Conservation (phyloP, 2,113 vertebrate species). For the Oriolus oriolus region DNA sequence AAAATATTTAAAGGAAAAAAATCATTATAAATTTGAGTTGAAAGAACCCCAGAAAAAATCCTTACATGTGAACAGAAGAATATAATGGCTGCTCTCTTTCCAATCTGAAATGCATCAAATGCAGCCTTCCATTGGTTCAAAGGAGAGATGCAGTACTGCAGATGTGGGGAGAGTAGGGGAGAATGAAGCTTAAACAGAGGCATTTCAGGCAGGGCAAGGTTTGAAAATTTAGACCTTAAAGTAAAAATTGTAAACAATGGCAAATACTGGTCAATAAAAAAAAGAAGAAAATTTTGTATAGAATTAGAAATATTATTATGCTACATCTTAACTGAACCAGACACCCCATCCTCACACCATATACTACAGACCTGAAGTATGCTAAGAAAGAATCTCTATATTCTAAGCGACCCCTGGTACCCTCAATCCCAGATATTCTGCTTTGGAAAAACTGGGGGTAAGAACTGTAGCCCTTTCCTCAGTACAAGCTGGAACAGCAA, state of each 20-base stretch:
- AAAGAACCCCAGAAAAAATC: background rate
- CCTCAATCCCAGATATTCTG: background rate
- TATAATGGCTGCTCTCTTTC: background rate
- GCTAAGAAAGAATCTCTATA: background rate
- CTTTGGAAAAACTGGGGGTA: background rate
- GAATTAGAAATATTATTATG: background rate
- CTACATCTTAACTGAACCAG: background rate
- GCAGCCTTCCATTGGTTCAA: background rate
- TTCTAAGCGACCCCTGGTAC: rapidly evolving
- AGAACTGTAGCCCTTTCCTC: background rate
- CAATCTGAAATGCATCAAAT: background rate
- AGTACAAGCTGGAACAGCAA: background rate
- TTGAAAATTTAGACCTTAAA: background rate
- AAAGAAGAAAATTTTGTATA: background rate
- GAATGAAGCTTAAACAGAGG: background rate
- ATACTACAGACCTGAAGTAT: background rate
- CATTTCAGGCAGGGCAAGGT: background rate
- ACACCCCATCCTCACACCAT: background rate
- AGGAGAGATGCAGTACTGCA: background rate
- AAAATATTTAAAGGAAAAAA: background rate
- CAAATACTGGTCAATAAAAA: background rate
- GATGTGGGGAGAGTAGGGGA: background rate
- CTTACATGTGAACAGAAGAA: background rate
- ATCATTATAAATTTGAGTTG: background rate
- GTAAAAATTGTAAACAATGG: background rate